phyloP scores from a whole-genome alignment of 2,113 vertebrate genomes.

The Pandion haliaetus region DNA sequence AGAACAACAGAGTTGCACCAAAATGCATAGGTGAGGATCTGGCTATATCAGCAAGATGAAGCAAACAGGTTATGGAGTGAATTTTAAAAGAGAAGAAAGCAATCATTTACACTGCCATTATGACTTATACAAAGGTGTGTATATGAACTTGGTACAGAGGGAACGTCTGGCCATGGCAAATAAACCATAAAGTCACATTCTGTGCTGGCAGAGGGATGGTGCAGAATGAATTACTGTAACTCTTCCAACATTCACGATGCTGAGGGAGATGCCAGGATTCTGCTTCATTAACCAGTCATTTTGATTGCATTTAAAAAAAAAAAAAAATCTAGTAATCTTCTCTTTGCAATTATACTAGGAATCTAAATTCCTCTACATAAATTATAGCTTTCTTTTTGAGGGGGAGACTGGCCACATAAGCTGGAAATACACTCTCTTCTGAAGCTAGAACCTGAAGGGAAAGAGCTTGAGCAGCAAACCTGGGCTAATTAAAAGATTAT shows the following conservation, averaged over 20 bases:
- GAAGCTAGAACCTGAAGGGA: background rate
- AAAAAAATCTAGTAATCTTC: conserved; percentile 16
- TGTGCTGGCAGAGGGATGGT: background rate
- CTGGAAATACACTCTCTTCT: background rate
- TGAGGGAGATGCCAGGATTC: background rate
- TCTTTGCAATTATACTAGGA: conserved; percentile 26
- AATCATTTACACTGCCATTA: background rate
- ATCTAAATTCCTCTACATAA: conserved; percentile 23
- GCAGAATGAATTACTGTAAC: background rate
- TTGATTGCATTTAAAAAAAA: background rate
- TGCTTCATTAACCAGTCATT: conserved; percentile 45
- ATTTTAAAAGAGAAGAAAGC: background rate
- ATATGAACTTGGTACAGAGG: background rate
- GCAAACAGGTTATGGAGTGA: background rate
- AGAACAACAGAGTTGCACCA: background rate
- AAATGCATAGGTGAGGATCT: background rate
- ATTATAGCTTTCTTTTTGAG: background rate
- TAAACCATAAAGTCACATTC: background rate
- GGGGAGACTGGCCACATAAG: background rate
- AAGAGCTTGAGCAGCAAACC: background rate
- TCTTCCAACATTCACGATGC: background rate
- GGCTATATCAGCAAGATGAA: background rate
- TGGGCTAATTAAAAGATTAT: conserved; percentile 27
- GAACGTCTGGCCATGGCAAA: background rate
- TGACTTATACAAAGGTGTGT: background rate